These are phyloP conservation scores for Oedothorax gibbosus DNA, from an alignment of 1,140 invertebrate genomes.

Conservation along the genomic window DNA sequence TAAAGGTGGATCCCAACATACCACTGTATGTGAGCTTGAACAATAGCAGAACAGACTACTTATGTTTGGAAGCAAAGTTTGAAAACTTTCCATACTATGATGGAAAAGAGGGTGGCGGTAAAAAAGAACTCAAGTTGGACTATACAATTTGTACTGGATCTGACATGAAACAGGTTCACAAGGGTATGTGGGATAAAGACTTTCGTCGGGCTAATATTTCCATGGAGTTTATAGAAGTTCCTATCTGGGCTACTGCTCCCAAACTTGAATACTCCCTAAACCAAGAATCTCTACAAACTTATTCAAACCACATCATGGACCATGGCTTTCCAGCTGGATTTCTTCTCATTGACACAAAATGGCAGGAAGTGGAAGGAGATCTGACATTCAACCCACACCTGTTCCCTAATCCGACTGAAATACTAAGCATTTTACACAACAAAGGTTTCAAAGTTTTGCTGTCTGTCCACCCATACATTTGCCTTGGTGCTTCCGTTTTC, in stretches of 20 bases:
- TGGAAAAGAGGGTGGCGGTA: slow-evolving; percentile 75
- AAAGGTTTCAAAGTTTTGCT: slow-evolving; percentile 87
- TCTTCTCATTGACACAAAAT: slow-evolving; percentile 72
- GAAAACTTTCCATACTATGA: slow-evolving; percentile 79
- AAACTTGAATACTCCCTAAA: slow-evolving; percentile 58
- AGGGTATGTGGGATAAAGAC: slow-evolving; percentile 75
- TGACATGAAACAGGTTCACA: slow-evolving; percentile 82
- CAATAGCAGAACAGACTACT: slow-evolving; percentile 71
- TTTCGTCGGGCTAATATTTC: slow-evolving; percentile 34
- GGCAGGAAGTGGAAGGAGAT: slow-evolving; percentile 72
- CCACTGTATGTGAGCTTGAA: slow-evolving; percentile 77
- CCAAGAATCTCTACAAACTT: slow-evolving; percentile 62
- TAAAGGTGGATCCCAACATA: slow-evolving; percentile 80
- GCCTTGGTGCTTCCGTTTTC: slow-evolving; percentile 58
- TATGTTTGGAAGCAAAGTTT: slow-evolving; percentile 81
- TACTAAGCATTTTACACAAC: slow-evolving; percentile 81
- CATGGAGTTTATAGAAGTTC: slow-evolving; percentile 61
- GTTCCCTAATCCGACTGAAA: slow-evolving; percentile 82
- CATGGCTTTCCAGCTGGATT: slow-evolving; percentile 69
- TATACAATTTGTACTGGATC: slow-evolving; percentile 86
- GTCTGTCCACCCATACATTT: slow-evolving; percentile 79
- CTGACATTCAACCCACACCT: slow-evolving; percentile 68
- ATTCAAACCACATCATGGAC: slow-evolving; percentile 67
- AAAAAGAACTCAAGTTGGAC: slow-evolving; percentile 75
- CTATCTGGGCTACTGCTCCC: slow-evolving; percentile 63